Base-by-base conservation (phyloP, 2,797 vertebrate genomes). In the Pangasius krempfi region DNA sequence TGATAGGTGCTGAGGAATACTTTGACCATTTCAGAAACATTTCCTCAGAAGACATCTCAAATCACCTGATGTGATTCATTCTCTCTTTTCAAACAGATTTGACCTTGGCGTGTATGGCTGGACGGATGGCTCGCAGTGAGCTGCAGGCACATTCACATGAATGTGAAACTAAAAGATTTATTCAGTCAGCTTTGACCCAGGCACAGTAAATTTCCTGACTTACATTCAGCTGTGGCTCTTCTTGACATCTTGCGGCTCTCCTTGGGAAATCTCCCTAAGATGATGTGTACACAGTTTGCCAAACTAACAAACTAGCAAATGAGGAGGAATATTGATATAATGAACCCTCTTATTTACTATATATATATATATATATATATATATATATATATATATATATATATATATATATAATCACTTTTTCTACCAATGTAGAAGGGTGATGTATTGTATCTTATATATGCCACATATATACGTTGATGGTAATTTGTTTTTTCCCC, bases 111-210 rank as follows among this genome's bases (percentile, higher is more conserved):
- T 64, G 22, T 66, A 62, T 14, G n/a, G 86, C 64, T 85, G 89
- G 82, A 83, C 60, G 76, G 50, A 86, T 68, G 56, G 90, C 82
- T 72, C 66, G 76, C 78, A 78, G 86, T 66, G 86, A 85, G 79
- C 87, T 88, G 27, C 72, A 86, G 89, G 87, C 27, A 76, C 60
- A 37, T 66, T 91, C 84, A 82, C 81, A 89, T 87, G 83, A 89
- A 89, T 64, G 88, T 86, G 58, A 83, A 60, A 2, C 86, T 62
- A 25, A 68, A 83, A 87, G 88, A 90, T 89, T 88, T 89, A 91
- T 86, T 78, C 64, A 60, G 83, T 60, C 60, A 73, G 40, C 87
- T 85, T 58, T 87, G 87, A 87, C 85, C 86, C 64, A 37, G 50
- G 40, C 79, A 92, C 87, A 89, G 66, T 50, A 88, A 79, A 33